Conservation (phyloP, 2,797 vertebrate species). For the Rhincodon typus region DNA sequence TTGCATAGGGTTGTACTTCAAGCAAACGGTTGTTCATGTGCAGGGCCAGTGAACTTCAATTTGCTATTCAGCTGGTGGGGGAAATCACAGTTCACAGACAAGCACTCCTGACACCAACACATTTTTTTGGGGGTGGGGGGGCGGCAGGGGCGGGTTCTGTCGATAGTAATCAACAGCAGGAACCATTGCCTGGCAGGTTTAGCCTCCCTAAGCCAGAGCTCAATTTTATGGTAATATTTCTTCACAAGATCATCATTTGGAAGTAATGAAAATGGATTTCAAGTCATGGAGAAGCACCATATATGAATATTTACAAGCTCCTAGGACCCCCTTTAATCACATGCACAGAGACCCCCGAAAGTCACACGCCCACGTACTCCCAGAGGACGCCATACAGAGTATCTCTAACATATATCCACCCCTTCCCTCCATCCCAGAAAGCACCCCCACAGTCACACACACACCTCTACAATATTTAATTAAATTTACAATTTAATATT, state of each 20-base stretch:
- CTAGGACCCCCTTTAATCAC: neutral
- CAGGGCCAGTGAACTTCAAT: neutral
- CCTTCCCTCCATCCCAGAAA: neutral
- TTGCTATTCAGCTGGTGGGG: neutral
- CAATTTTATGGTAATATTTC: neutral
- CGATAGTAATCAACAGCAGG: neutral
- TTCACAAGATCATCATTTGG: neutral
- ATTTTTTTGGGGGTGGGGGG: neutral
- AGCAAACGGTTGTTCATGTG: neutral
- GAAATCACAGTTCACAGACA: neutral
- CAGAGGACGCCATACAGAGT: neutral
- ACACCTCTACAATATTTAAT: neutral
- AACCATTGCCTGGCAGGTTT: neutral
- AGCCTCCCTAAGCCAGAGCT: neutral
- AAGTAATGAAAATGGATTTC: neutral
- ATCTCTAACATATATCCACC: no score
- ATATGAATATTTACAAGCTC: neutral
- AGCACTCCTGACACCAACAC: neutral
- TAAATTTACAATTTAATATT: no score
- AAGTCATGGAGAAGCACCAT: neutral
- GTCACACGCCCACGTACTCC: neutral
- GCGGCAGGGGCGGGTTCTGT: neutral
- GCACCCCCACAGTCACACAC: neutral
- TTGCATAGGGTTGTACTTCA: neutral
- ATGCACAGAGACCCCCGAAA: neutral